These are phyloP conservation scores for Schizotus pectinicornis DNA, from an alignment of 2,888 invertebrate genomes.

Conservation along the genomic window DNA sequence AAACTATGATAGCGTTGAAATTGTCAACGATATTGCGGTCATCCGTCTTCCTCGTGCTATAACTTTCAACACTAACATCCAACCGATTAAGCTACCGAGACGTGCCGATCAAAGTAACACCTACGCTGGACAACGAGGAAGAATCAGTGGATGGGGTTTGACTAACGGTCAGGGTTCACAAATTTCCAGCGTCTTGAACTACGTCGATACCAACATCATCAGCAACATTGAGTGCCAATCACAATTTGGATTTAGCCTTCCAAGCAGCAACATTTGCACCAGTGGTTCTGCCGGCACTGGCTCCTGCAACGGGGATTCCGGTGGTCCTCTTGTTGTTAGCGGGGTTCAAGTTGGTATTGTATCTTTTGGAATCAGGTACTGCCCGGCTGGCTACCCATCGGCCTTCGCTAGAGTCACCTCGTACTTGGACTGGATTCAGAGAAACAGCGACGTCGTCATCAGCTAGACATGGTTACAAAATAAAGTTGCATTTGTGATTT, in stretches of 20 bases:
- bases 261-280: constrained; percentile 20
- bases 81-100: constrained; percentile 33
- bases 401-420: constrained; percentile 24
- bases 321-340: constrained; percentile 31
- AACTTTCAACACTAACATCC: constrained; percentile 26
- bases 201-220: constrained; percentile 6
- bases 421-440: constrained; percentile 30
- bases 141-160: constrained; percentile 35
- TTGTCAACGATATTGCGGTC: constrained; percentile 34
- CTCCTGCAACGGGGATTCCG: constrained; percentile 34
- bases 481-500: too few species aligned
- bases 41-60: constrained; percentile 32
- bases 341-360: constrained; percentile 29
- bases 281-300: constrained; percentile 20
- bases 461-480: too few species aligned
- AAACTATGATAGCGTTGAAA: constrained; percentile 18
- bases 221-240: constrained; percentile 5
- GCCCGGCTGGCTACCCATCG: constrained; percentile 26
- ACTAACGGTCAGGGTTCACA: constrained; percentile 14
- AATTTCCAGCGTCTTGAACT: constrained; percentile 25
- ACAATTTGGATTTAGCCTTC: neutral
- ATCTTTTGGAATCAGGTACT: constrained; percentile 27
- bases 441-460: constrained; percentile 9
- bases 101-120: neutral
- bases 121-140: constrained; percentile 20